These are phyloP conservation scores for Watsonalla cultraria DNA, from an alignment of 2,888 invertebrate species.

Conservation along the genomic window DNA sequence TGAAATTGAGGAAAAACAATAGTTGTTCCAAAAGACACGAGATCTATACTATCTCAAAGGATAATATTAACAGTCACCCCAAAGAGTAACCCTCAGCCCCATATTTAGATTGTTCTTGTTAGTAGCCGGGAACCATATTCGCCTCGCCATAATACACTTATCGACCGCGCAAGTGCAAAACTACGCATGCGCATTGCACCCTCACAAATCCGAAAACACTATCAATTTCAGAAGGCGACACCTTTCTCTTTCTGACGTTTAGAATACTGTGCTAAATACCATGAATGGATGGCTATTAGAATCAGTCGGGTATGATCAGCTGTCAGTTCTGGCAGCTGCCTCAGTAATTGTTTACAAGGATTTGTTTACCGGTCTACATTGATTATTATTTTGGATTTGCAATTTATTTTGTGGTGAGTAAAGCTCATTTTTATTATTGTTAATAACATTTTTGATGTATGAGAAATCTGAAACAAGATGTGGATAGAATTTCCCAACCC, in stretches of 20 bases:
- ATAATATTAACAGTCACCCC: no score
- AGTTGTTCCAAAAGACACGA: no score
- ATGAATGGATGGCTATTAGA: background rate
- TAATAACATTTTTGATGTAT: background rate
- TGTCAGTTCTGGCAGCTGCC: slow-evolving; percentile 1
- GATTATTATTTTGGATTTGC: slow-evolving; percentile 11
- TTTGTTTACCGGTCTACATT: slow-evolving; percentile 12
- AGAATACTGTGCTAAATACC: background rate
- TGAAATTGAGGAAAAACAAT: no score
- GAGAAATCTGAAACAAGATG: no score
- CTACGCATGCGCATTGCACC: slow-evolving; percentile 24
- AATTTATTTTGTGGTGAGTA: background rate
- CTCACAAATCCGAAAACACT: slow-evolving; percentile 7
- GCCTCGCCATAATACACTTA: slow-evolving; percentile 1
- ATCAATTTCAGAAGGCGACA: slow-evolving; percentile 6
- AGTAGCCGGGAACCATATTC: no score
- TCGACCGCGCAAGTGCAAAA: slow-evolving; percentile 18
- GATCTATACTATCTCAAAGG: no score
- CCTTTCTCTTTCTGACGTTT: slow-evolving; percentile 7
- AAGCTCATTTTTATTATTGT: background rate
- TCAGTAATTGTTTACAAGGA: slow-evolving; percentile 17
- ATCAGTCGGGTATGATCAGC: background rate
- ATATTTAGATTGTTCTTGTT: no score
- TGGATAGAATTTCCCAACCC: no score
- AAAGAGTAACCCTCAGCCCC: no score